Conservation (phyloP, 2,888 invertebrate species). For the Brachypalpus laphriformis region DNA sequence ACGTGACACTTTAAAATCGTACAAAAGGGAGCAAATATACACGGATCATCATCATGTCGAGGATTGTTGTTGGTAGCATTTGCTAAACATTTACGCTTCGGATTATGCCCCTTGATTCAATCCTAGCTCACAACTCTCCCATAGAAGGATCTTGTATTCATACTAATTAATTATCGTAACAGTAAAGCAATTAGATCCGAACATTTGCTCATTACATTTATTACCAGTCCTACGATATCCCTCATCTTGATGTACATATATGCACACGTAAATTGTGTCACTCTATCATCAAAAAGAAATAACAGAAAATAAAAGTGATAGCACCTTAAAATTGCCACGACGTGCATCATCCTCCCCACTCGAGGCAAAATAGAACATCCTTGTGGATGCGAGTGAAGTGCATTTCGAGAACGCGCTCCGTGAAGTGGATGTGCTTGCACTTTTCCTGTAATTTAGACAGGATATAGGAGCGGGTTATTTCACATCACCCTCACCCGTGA, state of each 20-base stretch:
- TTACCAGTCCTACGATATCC: not conserved
- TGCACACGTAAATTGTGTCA: constrained; percentile 18
- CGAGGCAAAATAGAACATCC: constrained; percentile 31
- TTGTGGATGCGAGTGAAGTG: constrained; percentile 13
- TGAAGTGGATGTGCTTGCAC: constrained; percentile 58
- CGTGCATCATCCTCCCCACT: constrained; percentile 22
- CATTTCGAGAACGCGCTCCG: constrained; percentile 12
- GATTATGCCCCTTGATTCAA: constrained; percentile 32
- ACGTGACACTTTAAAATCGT: constrained; percentile 61
- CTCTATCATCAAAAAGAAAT: constrained; percentile 28
- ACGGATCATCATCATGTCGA: constrained; percentile 61
- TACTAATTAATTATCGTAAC: constrained; percentile 63
- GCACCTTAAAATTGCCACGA: constrained; percentile 17
- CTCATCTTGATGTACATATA: not conserved
- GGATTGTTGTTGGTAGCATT: constrained; percentile 49
- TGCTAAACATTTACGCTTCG: constrained; percentile 56
- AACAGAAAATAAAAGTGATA: not conserved
- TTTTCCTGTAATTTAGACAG: constrained; percentile 65
- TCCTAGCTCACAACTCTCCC: not conserved
- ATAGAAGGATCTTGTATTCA: constrained; percentile 25
- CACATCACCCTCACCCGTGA: constrained; percentile 11
- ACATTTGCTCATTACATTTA: constrained; percentile 22
- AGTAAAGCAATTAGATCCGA: constrained; percentile 20
- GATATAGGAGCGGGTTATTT: constrained; percentile 40
- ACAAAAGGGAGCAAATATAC: constrained; percentile 37